Conservation (phyloP, 1,140 invertebrate genomes). For the Eciton burchellii region DNA sequence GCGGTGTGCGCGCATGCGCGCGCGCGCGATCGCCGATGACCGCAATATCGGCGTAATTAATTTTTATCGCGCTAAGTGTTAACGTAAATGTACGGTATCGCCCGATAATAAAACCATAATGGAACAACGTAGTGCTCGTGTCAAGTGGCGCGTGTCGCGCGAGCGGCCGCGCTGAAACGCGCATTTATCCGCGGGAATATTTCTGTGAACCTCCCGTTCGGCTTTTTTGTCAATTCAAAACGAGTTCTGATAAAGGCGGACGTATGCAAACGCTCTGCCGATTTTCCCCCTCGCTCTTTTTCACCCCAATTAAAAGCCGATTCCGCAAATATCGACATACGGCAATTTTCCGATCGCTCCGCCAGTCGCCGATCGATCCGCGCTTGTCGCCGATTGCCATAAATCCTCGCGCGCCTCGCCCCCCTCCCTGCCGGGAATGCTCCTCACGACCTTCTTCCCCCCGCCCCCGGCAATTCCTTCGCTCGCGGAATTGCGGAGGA, state of each 20-base stretch:
- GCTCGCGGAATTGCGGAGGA: not conserved
- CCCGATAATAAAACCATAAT: slow-evolving; percentile 53
- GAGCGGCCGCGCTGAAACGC: slow-evolving; percentile 18
- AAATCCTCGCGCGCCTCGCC: not conserved
- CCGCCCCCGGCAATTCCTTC: not conserved
- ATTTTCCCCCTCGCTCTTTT: not conserved
- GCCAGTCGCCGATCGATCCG: not conserved
- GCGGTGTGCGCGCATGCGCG: not conserved
- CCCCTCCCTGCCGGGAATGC: too few species aligned
- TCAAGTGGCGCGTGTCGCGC: slow-evolving; percentile 31
- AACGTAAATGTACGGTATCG: slow-evolving; percentile 46
- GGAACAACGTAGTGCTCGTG: slow-evolving; percentile 40
- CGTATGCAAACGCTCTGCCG: not conserved
- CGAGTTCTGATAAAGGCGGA: not conserved
- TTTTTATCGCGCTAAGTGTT: slow-evolving; percentile 50
- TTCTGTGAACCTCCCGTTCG: not conserved
- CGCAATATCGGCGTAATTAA: slow-evolving; percentile 39
- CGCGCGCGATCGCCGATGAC: slow-evolving; percentile 10
- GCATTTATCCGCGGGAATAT: slow-evolving; percentile 22
- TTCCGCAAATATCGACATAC: not conserved
- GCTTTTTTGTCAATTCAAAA: not conserved
- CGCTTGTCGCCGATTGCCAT: not conserved
- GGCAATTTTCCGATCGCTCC: not conserved
- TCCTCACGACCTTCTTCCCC: too few species aligned
- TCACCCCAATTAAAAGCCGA: not conserved